phyloP scores from a whole-genome alignment of 2,888 invertebrate species.

The Philereme vetulata region DNA sequence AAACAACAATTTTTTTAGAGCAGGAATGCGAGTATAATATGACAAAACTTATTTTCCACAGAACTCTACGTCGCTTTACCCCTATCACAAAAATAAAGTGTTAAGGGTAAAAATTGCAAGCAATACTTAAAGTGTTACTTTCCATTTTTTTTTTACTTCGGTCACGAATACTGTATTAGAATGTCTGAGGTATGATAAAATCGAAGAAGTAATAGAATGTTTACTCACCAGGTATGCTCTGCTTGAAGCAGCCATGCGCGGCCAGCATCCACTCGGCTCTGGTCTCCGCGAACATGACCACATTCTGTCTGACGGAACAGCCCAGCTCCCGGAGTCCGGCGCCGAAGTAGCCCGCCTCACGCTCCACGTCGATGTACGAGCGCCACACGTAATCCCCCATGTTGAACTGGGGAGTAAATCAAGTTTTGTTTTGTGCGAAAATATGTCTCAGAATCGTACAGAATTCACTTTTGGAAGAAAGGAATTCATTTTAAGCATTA shows the following conservation, averaged over 20 bases:
- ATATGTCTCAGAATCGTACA: not conserved
- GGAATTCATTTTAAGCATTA: no score
- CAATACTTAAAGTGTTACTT: no score
- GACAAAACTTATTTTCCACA: no score
- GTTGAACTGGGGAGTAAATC: slow-evolving; percentile 85
- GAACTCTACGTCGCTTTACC: no score
- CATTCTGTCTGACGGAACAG: slow-evolving; percentile 87
- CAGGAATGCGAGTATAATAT: no score
- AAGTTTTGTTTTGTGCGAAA: not conserved
- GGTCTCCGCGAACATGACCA: slow-evolving; percentile 98
- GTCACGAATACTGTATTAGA: no score
- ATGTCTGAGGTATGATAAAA: no score
- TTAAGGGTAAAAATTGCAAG: no score
- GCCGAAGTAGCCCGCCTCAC: slow-evolving; percentile 90
- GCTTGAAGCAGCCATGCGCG: slow-evolving; percentile 97
- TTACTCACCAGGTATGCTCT: slow-evolving; percentile 90
- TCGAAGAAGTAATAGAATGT: not conserved
- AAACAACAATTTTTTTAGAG: no score
- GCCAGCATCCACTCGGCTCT: slow-evolving; percentile 99
- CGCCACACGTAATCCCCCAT: slow-evolving; percentile 97
- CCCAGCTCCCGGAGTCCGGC: slow-evolving; percentile 93
- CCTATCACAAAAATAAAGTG: no score
- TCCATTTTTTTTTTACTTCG: no score
- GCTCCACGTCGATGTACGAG: slow-evolving; percentile 90
- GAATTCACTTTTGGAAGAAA: no score